A percentile compares a stretch with the other conserved stretches of the same genome.
These are phyloP conservation scores for Chiridota heheva DNA, from an alignment of 35 echinoderm and acorn worm species.

Conservation along the genomic window DNA sequence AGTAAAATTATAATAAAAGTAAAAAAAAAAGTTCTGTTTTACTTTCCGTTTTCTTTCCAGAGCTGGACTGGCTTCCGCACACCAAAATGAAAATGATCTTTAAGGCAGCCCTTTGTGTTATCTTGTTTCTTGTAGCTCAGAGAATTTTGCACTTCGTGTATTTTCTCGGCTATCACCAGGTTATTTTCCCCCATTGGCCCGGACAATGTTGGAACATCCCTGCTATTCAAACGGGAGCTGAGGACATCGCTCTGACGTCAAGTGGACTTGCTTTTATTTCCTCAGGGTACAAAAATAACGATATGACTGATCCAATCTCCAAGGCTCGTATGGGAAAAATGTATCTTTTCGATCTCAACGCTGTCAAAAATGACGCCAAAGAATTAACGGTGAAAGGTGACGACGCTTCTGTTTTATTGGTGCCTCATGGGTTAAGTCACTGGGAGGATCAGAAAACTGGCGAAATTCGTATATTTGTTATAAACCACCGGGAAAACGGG, in stretches of 20 bases:
- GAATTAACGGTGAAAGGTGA: slow-evolving; percentile 45
- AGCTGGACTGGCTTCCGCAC: not conserved
- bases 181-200: slow-evolving; percentile 43
- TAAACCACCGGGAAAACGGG: not conserved
- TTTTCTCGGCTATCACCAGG: slow-evolving; percentile 8
- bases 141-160: slow-evolving; percentile 37
- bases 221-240: slow-evolving; percentile 28
- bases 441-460: slow-evolving; percentile 40
- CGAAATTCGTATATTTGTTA: slow-evolving; percentile 28
- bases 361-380: slow-evolving; percentile 31
- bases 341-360: slow-evolving; percentile 57
- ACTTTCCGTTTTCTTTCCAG: too few relatives aligned
- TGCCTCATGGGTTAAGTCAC: slow-evolving; percentile 31
- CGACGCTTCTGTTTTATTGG: not conserved
- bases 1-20: too few relatives aligned
- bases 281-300: slow-evolving; percentile 23
- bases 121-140: not conserved
- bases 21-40: too few relatives aligned
- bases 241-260: slow-evolving; percentile 41
- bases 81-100: not conserved
- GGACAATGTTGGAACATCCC: slow-evolving; percentile 43
- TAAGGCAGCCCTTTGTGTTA: not conserved
- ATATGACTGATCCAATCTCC: not conserved
- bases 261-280: slow-evolving; percentile 53
- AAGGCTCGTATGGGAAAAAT: slow-evolving; percentile 7